Evolutionary conservation across 2,113 vertebrate species (phyloP), one percentile per base, ranked within the genome.

Genomic region (Micromys minutus): DNA sequence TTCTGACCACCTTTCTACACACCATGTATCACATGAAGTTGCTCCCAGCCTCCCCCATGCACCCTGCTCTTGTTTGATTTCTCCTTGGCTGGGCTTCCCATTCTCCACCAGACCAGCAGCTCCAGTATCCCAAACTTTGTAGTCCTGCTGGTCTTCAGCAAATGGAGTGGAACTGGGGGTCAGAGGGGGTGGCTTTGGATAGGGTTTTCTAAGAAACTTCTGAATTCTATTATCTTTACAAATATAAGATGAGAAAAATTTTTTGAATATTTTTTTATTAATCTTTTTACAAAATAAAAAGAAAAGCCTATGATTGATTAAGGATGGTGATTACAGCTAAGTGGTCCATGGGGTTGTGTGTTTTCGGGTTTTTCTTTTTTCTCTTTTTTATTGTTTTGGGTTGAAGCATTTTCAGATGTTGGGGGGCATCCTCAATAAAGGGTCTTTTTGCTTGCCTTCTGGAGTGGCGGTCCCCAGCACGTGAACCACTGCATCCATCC

Each of bases 271-370:
- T 98, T 98, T 98, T 98, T 98, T 98, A 98, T 98, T 98, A 98
- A 98, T 97, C 98, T 98, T 98, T 99, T 99, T 98, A 98, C 98
- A 98, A 98, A 98, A 98, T 72, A n/a, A n/a, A n/a, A n/a, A n/a
- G 94, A 91, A 96, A 91, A 90, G 95, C 97, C 97, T 97, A 97
- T 97, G 96, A 95, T 97, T 65, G 93, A 85, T 90, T 94, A 94
- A 97, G 97, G 96, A 94, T 1, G 90, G 96, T 97, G 93, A 52
- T 95, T 92, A 95, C 95, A 93, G 92, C 94, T 97, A 97, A 94
- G 93, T 29, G 87, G 42, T 96, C 94, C 59, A 17, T 95, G 94
- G 97, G 97, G 89, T 80, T 89, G 34, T 87, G 42, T 75, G 36
- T 75, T 31, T 74, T 11, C 69, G 45, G 7, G 47, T 63, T 92